Evolutionary conservation across 1,140 invertebrate species (phyloP).

Genomic region (Pachypeltis micranthus): DNA sequence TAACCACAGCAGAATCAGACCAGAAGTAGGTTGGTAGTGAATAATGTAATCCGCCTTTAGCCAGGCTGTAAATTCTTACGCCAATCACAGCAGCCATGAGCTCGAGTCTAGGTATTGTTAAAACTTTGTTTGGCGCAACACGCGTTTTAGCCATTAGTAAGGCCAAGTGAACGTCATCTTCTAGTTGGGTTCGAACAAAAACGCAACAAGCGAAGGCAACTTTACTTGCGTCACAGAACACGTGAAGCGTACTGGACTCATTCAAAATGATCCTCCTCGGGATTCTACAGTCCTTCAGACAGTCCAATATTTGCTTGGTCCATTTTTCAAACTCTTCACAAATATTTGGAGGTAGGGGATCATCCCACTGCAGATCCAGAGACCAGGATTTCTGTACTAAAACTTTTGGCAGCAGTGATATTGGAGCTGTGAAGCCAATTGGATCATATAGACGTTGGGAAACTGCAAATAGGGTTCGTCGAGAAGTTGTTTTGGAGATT

Average conservation of each 20-base stretch:
- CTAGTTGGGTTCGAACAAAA: conserved; percentile 21
- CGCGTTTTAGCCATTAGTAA: conserved; percentile 24
- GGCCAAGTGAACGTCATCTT: background rate
- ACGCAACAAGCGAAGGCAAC: conserved; percentile 29
- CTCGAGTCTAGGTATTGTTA: conserved; percentile 32
- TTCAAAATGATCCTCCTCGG: background rate
- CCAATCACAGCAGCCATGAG: conserved; percentile 32
- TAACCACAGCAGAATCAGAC: conserved; percentile 31
- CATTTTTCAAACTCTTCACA: background rate
- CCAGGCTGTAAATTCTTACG: conserved; percentile 22
- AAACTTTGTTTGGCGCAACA: conserved; percentile 29
- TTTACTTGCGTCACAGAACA: conserved; percentile 32
- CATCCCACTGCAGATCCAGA: conserved; percentile 26
- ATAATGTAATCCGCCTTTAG: conserved; percentile 24
- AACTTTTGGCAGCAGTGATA: conserved; percentile 27
- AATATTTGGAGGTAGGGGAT: background rate
- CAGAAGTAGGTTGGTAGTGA: conserved; percentile 24
- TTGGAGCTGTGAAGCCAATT: conserved; percentile 29
- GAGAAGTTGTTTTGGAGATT: background rate
- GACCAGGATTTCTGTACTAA: conserved; percentile 28
- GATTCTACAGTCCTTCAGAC: background rate
- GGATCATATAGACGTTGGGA: conserved; percentile 27
- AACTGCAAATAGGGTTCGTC: background rate
- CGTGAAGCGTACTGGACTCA: conserved; percentile 26
- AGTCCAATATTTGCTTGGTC: background rate